Evolutionary conservation across 2,888 invertebrate species (phyloP), one percentile per base, ranked within the genome.

Genomic region (Ectropis crepuscularia): DNA sequence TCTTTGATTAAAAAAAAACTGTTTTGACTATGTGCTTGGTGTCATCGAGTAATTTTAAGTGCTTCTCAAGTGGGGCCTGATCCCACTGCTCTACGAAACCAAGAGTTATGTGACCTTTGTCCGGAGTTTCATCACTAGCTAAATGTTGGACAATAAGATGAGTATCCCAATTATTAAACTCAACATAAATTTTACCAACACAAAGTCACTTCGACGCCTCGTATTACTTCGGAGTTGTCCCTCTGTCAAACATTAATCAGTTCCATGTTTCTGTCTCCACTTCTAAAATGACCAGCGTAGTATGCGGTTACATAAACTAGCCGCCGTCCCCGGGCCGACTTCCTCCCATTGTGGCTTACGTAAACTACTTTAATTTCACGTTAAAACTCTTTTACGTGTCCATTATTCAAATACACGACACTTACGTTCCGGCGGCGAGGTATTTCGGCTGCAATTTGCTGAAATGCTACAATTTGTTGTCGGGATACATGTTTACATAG

Each of bases 281-380:
- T 37, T 57, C 39, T 42, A 48, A 36, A 41, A 37, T 46, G 49
- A 50, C 50, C 42, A 41, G 11, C 38, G 45, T 45, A 38, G 42
- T 61, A 61, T 45, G 47, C 38, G 45, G 45, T 72, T 70, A 58
- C 65, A 57, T 66, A 70, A 68, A 64, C 43, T 46, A 57, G 67
- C 61, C 39, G 53, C 47, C 16, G 46, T 57, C 58, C 53, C 50
- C 42, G 50, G 58, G 46, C 46, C 47, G 43, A 65, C 61, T 72
- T 72, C 70, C 71, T 62, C 51, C 57, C 61, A 67, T 70, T 70
- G 68, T 72, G 12, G 60, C 58, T 68, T 63, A 65, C 53, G 50
- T 66, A 68, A 68, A 60, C 49, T 50, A 38, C 53, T 57, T 42
- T 60, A 54, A 60, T 57, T 53, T 61, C 50, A 43, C 38, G 53